Evolutionary conservation across 2,888 invertebrate species (phyloP), one percentile per base, ranked within the genome.

Genomic region (Pyralis farinalis): DNA sequence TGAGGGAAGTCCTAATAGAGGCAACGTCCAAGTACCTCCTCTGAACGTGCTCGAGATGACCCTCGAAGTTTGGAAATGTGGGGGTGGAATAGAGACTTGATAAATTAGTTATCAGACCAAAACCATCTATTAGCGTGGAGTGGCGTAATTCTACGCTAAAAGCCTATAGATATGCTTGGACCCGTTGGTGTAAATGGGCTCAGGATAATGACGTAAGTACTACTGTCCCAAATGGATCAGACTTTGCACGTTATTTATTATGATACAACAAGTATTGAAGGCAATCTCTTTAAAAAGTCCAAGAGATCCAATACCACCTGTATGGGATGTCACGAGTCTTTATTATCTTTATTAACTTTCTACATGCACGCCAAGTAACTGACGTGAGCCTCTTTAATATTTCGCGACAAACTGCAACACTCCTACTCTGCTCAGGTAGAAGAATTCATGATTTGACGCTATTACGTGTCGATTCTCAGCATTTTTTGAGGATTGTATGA

Each of bases 31-130:
- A 6, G 32, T 5, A 1, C 53, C 52, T 5, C 51, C 55, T 1
- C 50, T 46, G 7, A 35, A 42, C 30, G 46, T 47, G 8, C 28
- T 28, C 10, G 41, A 49, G 8, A 35, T 61, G 12, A 10, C 29
- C 9, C 43, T 61, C 47, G 46, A 51, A 44, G 55, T 45, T 10
- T 56, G 55, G 55, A 53, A 34, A 38, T 43, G 54, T 49, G 55
- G 51, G 53, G 52, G 51, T 55, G 54, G 58, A 2, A 3, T 9
- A 27, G 20, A 7, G 20, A 5, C 28, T 35, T 36, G 37, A 31
- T 4, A 7, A 12, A 20, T 27, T 45, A 39, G 49, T 30, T 33
- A 1, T 3, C 4, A 1, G 37, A 42, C 3, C 46, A 49, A 33
- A 39, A 7, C 21, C 11, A 40, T 0, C 20, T 49, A 16, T n/a